Percentiles rank a stretch among this genome's conserved stretches.
phyloP scores from a whole-genome alignment of 2,888 invertebrate genomes.

The Acrocyrtus sp. region DNA sequence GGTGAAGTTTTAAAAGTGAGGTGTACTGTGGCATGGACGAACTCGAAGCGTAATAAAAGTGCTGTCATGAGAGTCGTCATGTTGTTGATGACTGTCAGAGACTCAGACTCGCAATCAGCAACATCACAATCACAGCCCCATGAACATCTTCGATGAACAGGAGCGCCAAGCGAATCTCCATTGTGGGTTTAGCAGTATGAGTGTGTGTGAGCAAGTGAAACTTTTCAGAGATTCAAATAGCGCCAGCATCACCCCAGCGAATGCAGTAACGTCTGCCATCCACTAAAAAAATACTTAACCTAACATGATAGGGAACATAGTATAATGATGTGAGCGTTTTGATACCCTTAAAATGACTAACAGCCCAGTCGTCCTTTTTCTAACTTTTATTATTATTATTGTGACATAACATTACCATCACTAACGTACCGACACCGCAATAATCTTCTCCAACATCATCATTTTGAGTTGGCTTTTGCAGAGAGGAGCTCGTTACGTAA shows the following conservation, averaged over 20 bases:
- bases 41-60: constrained; percentile 6
- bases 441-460: constrained; percentile 3
- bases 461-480: no score
- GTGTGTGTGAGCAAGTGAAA: constrained; percentile 31
- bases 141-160: constrained; percentile 2
- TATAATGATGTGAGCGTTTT: no score
- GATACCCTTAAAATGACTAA: no score
- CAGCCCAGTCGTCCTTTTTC: no score
- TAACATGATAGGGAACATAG: no score
- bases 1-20: constrained; percentile 31
- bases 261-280: no score
- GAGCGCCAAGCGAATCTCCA: constrained; percentile 8
- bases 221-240: no score
- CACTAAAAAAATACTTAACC: no score
- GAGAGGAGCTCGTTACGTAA: constrained; percentile 18
- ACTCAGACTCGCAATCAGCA: not conserved
- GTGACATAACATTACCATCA: constrained; percentile 27
- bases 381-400: no score
- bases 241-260: no score
- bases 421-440: not conserved
- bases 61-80: constrained; percentile 41
- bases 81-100: constrained; percentile 13
- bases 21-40: not conserved
- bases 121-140: not conserved
- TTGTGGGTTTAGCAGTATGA: constrained; percentile 6